Evolutionary conservation across 2,113 vertebrate species (phyloP).

Genomic region (Lanius collurio): DNA sequence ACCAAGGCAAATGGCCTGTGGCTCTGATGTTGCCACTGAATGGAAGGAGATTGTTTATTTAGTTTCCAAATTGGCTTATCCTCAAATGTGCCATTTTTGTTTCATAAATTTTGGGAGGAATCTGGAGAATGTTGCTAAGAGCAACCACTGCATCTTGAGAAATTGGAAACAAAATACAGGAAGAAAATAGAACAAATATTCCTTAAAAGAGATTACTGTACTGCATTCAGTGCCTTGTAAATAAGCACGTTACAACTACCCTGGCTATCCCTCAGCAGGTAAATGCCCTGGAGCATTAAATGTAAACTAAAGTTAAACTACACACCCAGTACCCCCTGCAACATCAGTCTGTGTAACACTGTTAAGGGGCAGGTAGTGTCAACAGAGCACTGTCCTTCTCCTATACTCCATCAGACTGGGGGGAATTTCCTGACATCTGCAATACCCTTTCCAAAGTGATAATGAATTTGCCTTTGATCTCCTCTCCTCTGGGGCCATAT

Average conservation of each 20-base stretch:
- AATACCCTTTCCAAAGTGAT: background rate
- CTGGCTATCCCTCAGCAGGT: background rate
- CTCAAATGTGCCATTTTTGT: slow-evolving; percentile 1
- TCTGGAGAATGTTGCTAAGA: background rate
- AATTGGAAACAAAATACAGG: background rate
- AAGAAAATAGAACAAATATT: slow-evolving; percentile 12
- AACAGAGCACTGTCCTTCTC: background rate
- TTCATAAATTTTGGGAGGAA: slow-evolving; percentile 1
- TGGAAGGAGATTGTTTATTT: background rate
- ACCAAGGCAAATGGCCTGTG: background rate
- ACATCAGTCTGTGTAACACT: background rate
- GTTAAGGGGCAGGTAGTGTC: background rate
- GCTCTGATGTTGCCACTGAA: background rate
- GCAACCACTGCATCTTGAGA: slow-evolving; percentile 20
- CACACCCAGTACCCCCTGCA: background rate
- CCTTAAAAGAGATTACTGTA: background rate
- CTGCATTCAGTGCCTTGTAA: background rate
- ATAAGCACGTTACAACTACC: background rate
- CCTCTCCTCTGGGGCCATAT: background rate
- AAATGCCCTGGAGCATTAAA: background rate
- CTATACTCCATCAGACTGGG: background rate
- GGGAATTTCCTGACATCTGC: background rate
- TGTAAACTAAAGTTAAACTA: background rate
- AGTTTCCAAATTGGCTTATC: background rate
- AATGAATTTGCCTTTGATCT: background rate